Conservation (phyloP, 1,140 invertebrate genomes). For the Drosophila repleta region DNA sequence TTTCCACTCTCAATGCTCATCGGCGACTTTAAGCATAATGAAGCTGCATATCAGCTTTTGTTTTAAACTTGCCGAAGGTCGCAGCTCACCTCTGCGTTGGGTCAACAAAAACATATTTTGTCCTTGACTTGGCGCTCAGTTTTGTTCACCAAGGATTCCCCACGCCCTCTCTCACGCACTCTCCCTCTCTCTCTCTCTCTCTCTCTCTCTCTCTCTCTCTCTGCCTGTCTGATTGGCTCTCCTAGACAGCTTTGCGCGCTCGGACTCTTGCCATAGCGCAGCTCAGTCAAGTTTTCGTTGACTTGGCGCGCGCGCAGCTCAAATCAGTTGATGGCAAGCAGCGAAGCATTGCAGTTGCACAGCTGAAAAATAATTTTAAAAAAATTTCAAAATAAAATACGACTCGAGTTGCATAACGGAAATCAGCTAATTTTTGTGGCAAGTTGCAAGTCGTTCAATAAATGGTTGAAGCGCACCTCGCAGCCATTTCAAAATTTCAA, state of each 20-base stretch:
- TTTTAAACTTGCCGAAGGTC: slow-evolving; percentile 36
- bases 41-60: slow-evolving; percentile 19
- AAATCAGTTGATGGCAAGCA: slow-evolving; percentile 51
- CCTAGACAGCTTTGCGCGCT: not conserved
- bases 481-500: slow-evolving; percentile 13
- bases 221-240: not conserved
- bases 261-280: not conserved
- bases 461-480: slow-evolving; percentile 47
- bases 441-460: not conserved
- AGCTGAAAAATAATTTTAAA: not conserved
- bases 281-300: slow-evolving; percentile 37
- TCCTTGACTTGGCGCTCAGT: slow-evolving; percentile 18
- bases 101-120: slow-evolving; percentile 28
- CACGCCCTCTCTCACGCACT: not conserved
- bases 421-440: slow-evolving; percentile 24
- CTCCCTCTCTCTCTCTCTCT: slow-evolving; percentile 3
- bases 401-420: slow-evolving; percentile 20
- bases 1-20: not conserved
- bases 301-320: slow-evolving; percentile 10
- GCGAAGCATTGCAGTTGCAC: slow-evolving; percentile 52
- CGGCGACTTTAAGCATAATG: not conserved
- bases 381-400: slow-evolving; percentile 2
- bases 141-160: slow-evolving; percentile 28
- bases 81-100: slow-evolving; percentile 27
- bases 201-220: not conserved